A percentile compares a stretch with the other conserved stretches of the same genome.
Conservation (phyloP, 1,140 invertebrate species). For the Mercenaria mercenaria region DNA sequence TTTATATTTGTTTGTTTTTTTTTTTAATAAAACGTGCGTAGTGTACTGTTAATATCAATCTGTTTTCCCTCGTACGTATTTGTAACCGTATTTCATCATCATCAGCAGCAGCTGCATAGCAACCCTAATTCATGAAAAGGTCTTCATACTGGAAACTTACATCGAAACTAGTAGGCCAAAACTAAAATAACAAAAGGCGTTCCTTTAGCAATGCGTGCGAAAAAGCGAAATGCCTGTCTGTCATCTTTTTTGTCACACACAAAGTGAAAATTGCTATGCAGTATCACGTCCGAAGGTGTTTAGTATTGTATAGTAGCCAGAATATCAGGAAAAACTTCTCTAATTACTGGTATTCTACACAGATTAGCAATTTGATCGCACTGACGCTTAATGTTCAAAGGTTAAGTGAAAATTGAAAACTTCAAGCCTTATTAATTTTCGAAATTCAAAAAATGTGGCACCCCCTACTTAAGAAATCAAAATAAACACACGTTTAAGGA, state of each 20-base stretch:
- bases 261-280: constrained; percentile 42
- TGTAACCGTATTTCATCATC: too few relatives aligned
- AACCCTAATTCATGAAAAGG: too few relatives aligned
- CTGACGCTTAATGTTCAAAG: not conserved
- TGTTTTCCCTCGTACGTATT: too few relatives aligned
- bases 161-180: not conserved
- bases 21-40: too few relatives aligned
- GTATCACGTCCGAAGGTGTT: not conserved
- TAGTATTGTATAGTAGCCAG: not conserved
- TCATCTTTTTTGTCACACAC: constrained; percentile 14
- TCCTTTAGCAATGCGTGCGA: not conserved
- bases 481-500: too few relatives aligned
- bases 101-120: too few relatives aligned
- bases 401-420: not conserved
- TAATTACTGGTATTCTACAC: not conserved
- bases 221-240: constrained; percentile 5
- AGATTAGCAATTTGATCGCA: constrained; percentile 10
- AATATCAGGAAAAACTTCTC: not conserved
- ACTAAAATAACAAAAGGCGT: not conserved
- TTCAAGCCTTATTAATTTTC: constrained; percentile 18
- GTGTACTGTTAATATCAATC: too few relatives aligned
- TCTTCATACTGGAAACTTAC: too few relatives aligned
- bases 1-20: too few relatives aligned
- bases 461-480: not conserved
- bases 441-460: not conserved